Conservation (phyloP, 2,888 invertebrate species). For the Meganola albula region DNA sequence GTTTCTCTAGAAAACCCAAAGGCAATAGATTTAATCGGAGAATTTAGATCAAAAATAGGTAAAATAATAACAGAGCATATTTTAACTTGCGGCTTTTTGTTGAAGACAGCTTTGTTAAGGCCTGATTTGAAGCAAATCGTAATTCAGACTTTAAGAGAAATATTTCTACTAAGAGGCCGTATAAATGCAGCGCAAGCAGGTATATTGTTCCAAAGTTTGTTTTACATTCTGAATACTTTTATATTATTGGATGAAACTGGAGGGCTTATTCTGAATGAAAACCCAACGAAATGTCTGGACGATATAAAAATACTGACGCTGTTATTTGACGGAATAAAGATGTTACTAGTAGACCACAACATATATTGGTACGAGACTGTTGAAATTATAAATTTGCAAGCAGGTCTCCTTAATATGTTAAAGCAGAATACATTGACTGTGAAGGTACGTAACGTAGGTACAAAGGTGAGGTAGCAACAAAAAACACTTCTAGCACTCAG, state of each 20-base stretch:
- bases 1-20: conserved; percentile 2
- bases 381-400: conserved; percentile 37
- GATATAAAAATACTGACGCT: conserved; percentile 32
- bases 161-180: conserved; percentile 31
- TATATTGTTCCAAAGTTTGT: conserved; percentile 34
- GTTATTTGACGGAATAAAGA: conserved; percentile 31
- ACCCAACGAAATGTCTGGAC: conserved; percentile 24
- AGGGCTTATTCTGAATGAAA: conserved; percentile 24
- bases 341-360: conserved; percentile 37
- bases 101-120: conserved; percentile 20
- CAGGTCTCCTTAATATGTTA: conserved; percentile 33
- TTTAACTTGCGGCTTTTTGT: conserved; percentile 23
- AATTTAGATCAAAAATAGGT: conserved; percentile 19
- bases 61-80: conserved; percentile 32
- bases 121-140: conserved; percentile 20
- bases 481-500: no score
- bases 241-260: conserved; percentile 30
- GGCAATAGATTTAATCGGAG: conserved; percentile 18
- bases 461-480: not conserved
- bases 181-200: conserved; percentile 35
- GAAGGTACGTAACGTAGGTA: conserved; percentile 23
- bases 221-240: conserved; percentile 32
- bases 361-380: conserved; percentile 41
- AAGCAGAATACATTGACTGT: conserved; percentile 29
- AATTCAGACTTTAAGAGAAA: conserved; percentile 26